A percentile compares a stretch with the other conserved stretches of the same genome.
Evolutionary conservation across 2,888 invertebrate genomes (phyloP).

Genomic region (Epistrophe eligans): DNA sequence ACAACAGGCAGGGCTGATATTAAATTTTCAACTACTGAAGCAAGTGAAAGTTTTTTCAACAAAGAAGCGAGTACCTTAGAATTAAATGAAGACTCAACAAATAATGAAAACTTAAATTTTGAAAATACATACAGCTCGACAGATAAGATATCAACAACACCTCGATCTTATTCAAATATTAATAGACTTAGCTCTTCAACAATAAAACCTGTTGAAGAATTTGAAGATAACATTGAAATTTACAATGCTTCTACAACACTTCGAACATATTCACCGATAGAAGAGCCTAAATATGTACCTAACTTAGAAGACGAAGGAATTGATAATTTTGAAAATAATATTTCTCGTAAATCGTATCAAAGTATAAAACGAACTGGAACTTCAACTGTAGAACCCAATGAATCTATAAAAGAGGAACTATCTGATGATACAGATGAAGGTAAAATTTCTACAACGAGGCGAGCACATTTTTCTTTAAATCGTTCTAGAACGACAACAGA

Average conservation of each 20-base stretch:
- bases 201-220: neutral
- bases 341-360: neutral
- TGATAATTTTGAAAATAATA: neutral
- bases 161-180: neutral
- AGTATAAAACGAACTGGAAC: neutral
- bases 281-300: neutral
- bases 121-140: neutral
- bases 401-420: neutral
- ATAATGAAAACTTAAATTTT: neutral
- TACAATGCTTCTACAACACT: neutral
- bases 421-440: neutral
- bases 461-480: neutral
- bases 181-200: neutral
- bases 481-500: conserved; percentile 15
- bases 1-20: neutral
- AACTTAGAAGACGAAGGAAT: neutral
- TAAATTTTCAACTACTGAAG: neutral
- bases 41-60: neutral
- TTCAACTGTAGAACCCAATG: neutral
- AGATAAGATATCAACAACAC: neutral
- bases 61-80: neutral
- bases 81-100: neutral
- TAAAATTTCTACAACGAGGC: neutral
- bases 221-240: neutral
- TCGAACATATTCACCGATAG: neutral